Base-by-base conservation (phyloP, 2,113 vertebrate species). In the Anser cygnoides region DNA sequence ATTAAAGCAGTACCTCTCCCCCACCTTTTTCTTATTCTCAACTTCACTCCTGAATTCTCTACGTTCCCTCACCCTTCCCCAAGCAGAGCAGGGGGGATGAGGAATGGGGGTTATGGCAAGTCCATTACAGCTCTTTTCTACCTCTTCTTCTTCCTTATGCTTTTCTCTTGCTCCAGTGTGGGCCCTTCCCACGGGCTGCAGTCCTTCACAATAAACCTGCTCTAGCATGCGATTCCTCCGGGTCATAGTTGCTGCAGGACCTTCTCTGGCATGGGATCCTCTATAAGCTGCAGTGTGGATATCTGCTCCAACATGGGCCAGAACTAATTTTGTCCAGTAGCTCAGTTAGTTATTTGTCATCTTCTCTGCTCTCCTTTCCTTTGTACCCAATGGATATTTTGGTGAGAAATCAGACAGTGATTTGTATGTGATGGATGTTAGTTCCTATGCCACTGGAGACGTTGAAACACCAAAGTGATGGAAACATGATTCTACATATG, bases 401-500 rank as follows among this genome's bases (percentile, higher is more conserved):
- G 10, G 5, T 1, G 11, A 92, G 29, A 46, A 52, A 26, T 29
- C 25, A 37, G 54, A 41, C 14, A 31, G n/a, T 49, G 52, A 58
- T 20, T n/a, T 50, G 49, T 54, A 14, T 18, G 7, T 35, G 39
- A 3, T 11, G 21, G 26, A 3, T 35, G 4, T 52, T 63, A 21
- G 9, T 49, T 84, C 44, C 71, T 61, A 31, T 59, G 62, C 35
- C 19, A 4, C 9, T 83, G 41, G 37, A 66, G 33, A 13, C 49
- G 65, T 57, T 63, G 37, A 70, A 1, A 25, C 37, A 79, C 26
- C 20, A 39, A 35, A 37, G 44, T 23, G 71, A 43, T 25, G 20
- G 35, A 8, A 81, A 2, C 10, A 19, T 88, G 7, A 3, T 43
- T 39, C 35, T 65, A 4, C 2, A 0, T 37, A 12, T 6, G 29